Percentiles rank a stretch among this genome's conserved stretches.
phyloP scores from a whole-genome alignment of 2,888 invertebrate genomes.

The Bruchidius siliquastri region DNA sequence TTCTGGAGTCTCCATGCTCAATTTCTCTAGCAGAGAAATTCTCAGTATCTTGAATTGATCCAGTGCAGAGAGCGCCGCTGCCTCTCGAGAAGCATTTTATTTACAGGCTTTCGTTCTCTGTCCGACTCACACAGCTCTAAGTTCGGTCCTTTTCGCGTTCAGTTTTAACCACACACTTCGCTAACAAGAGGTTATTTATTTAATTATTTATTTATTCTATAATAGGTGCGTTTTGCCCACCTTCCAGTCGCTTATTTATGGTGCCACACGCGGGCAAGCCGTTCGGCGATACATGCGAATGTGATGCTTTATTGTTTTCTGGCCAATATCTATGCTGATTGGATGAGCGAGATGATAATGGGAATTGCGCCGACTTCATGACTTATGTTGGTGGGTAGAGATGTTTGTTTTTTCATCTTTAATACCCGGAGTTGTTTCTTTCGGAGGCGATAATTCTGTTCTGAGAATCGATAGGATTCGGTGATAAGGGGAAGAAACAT shows the following conservation, averaged over 20 bases:
- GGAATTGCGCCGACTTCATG: background rate
- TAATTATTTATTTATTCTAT: conserved; percentile 52
- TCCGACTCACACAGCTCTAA: conserved; percentile 6
- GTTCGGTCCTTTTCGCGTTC: conserved; percentile 17
- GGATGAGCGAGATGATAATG: conserved; percentile 15
- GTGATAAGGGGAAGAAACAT: background rate
- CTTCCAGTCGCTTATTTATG: conserved; percentile 47
- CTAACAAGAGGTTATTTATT: conserved; percentile 51
- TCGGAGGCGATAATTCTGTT: background rate
- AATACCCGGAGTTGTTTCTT: background rate
- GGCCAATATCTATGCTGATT: conserved; percentile 47
- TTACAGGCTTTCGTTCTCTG: conserved; percentile 38
- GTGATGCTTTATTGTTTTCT: conserved; percentile 41
- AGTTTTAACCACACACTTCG: conserved; percentile 43
- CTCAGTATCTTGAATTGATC: too few species aligned
- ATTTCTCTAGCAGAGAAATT: too few species aligned
- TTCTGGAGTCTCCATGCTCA: too few species aligned
- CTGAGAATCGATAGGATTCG: background rate
- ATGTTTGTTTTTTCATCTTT: background rate
- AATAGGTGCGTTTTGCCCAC: conserved; percentile 50
- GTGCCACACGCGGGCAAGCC: conserved; percentile 47
- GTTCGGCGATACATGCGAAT: conserved; percentile 31
- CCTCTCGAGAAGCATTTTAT: conserved; percentile 34
- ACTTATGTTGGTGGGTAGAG: background rate
- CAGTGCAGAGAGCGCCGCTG: background rate